phyloP scores from a whole-genome alignment of 2,888 invertebrate genomes.

The Matsumyia berberina region DNA sequence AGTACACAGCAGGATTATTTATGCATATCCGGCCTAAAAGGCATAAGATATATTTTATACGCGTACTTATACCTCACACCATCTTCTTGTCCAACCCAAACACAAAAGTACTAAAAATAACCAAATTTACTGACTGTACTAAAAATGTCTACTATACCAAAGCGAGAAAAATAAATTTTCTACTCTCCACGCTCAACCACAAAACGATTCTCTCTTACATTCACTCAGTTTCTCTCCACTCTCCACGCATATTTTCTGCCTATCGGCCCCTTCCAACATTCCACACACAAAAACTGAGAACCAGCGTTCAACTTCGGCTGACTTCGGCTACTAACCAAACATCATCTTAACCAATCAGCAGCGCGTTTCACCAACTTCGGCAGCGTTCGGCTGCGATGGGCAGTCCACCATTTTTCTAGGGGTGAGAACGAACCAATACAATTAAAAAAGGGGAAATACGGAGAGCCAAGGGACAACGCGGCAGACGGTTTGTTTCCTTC shows the following conservation, averaged over 20 bases:
- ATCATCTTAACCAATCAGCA: constrained; percentile 71
- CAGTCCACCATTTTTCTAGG: constrained; percentile 44
- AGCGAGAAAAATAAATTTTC: constrained; percentile 6
- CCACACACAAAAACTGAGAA: background rate
- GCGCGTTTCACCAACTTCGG: constrained; percentile 51
- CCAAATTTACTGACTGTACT: constrained; percentile 19
- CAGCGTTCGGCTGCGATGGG: constrained; percentile 61
- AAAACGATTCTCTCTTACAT: constrained; percentile 10
- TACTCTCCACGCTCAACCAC: constrained; percentile 8
- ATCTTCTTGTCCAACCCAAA: no score
- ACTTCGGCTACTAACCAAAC: constrained; percentile 65
- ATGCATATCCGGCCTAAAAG: no score
- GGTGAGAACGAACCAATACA: constrained; percentile 69
- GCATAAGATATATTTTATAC: no score
- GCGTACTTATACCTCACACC: no score
- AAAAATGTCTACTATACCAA: constrained; percentile 8
- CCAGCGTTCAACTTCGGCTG: constrained; percentile 53
- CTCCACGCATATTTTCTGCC: constrained; percentile 13
- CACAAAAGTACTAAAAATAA: constrained; percentile 25
- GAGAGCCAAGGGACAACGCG: constrained; percentile 45
- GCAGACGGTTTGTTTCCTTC: constrained; percentile 50
- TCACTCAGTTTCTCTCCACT: constrained; percentile 31
- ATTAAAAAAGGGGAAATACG: constrained; percentile 66
- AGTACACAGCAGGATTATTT: no score
- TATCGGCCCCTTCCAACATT: constrained; percentile 13